These are phyloP conservation scores for Callyntrura sp. DNA, from an alignment of 2,888 invertebrate species.

Conservation along the genomic window DNA sequence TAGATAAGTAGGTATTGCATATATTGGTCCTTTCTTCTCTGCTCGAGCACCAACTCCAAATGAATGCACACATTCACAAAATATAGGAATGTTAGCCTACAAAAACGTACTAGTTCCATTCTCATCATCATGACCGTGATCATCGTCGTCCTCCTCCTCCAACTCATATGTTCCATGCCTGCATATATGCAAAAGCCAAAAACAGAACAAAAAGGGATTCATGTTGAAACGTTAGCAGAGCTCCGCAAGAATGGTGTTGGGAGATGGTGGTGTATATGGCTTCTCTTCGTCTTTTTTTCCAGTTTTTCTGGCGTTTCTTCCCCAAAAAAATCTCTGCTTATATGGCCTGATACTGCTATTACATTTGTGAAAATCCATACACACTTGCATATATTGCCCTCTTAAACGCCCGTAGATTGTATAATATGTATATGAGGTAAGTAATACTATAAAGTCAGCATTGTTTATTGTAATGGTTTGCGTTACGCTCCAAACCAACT, in stretches of 20 bases:
- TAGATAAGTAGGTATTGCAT: background rate
- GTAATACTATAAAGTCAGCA: constrained; percentile 47
- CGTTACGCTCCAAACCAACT: constrained; percentile 69
- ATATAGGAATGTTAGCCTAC: constrained; percentile 6
- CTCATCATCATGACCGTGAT: background rate
- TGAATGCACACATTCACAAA: constrained; percentile 6
- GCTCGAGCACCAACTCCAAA: background rate
- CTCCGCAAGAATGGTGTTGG: constrained; percentile 1
- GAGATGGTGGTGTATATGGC: constrained; percentile 29
- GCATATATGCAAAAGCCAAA: constrained; percentile 6
- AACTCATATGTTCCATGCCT: background rate
- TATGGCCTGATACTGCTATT: background rate
- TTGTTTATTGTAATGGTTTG: constrained; percentile 73
- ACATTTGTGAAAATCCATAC: background rate
- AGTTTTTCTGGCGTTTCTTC: constrained; percentile 40
- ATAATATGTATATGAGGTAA: constrained; percentile 9
- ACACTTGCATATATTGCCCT: background rate
- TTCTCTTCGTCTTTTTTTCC: constrained; percentile 42
- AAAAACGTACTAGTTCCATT: background rate
- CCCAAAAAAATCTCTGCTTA: constrained; percentile 5
- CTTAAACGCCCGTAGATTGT: background rate
- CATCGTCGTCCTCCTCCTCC: background rate
- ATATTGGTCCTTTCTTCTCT: background rate
- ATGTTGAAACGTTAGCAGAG: background rate
- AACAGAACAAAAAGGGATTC: background rate